Percentiles rank a stretch among this genome's conserved stretches.
Evolutionary conservation across 2,888 invertebrate species (phyloP).

Genomic region (Parnassius smintheus): DNA sequence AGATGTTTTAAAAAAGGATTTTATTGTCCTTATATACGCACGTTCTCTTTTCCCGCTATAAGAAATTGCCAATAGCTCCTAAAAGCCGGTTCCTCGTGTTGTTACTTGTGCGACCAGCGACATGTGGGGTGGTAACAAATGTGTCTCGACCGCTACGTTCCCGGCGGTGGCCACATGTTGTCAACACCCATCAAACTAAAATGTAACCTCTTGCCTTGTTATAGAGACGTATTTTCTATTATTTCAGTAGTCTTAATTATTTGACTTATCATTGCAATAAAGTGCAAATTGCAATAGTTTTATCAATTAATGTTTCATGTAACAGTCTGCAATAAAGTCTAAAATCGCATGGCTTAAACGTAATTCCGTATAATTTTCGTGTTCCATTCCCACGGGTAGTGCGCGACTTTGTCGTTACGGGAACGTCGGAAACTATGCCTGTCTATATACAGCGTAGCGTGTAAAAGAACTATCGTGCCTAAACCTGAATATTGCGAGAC

Average conservation of each 20-base stretch:
- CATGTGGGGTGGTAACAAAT: slow-evolving; percentile 13
- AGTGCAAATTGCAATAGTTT: not conserved
- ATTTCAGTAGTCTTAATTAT: not conserved
- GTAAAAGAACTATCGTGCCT: no score
- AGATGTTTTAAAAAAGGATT: no score
- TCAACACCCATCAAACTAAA: not conserved
- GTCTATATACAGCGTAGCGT: no score
- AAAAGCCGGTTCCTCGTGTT: not conserved
- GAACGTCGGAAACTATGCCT: not conserved
- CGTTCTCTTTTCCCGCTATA: no score
- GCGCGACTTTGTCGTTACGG: not conserved
- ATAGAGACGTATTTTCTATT: not conserved
- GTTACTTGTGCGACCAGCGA: slow-evolving; percentile 3
- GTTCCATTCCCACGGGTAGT: slow-evolving; percentile 11
- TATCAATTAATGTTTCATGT: not conserved
- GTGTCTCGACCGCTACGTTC: slow-evolving; percentile 10
- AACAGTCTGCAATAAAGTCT: not conserved
- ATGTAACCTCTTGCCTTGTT: not conserved
- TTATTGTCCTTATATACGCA: no score
- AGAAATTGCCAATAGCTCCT: not conserved
- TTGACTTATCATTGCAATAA: not conserved
- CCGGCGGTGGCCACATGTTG: slow-evolving; percentile 17
- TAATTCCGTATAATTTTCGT: not conserved
- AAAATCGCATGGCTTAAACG: not conserved
- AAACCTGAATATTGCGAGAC: no score